phyloP scores from a whole-genome alignment of 2,797 vertebrate genomes.

The Helostoma temminkii region DNA sequence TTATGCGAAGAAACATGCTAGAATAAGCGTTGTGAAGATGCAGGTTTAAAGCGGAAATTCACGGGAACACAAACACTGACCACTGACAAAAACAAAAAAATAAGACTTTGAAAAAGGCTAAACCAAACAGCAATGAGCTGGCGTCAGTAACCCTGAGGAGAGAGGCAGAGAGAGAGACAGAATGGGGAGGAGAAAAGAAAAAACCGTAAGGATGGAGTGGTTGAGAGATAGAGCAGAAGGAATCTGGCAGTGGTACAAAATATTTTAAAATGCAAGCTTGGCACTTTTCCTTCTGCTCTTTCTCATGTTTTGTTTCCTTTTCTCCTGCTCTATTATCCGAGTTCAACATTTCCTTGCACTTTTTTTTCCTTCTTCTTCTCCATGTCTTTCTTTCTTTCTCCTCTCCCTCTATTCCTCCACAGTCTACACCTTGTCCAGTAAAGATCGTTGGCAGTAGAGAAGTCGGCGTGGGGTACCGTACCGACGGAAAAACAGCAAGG shows the following conservation, averaged over 20 bases:
- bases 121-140: slow-evolving; percentile 88
- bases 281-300: slow-evolving; percentile 58
- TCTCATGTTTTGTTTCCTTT: slow-evolving; percentile 45
- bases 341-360: slow-evolving; percentile 42
- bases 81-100: slow-evolving; percentile 62
- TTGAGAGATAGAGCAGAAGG: slow-evolving; percentile 69
- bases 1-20: slow-evolving; percentile 60
- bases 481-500: slow-evolving; percentile 88
- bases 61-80: slow-evolving; percentile 75
- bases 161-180: slow-evolving; percentile 42
- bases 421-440: slow-evolving; percentile 87
- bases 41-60: slow-evolving; percentile 70
- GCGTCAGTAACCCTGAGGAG: slow-evolving; percentile 77
- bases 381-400: slow-evolving; percentile 11
- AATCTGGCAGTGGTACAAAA: slow-evolving; percentile 72
- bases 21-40: slow-evolving; percentile 44
- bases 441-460: slow-evolving; percentile 90
- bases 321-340: slow-evolving; percentile 36
- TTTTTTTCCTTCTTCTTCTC: slow-evolving; percentile 32
- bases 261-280: slow-evolving; percentile 55
- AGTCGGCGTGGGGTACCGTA: slow-evolving; percentile 92
- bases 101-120: slow-evolving; percentile 79
- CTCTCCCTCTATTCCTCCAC: slow-evolving; percentile 14
- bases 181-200: slow-evolving; percentile 39
- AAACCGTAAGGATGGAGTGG: slow-evolving; percentile 54